Evolutionary conservation across 30 jellyfish, hydroid and myxozoan genomes (phyloP), one percentile per base, ranked within the genome.

Genomic region (Rhopilema esculentum): DNA sequence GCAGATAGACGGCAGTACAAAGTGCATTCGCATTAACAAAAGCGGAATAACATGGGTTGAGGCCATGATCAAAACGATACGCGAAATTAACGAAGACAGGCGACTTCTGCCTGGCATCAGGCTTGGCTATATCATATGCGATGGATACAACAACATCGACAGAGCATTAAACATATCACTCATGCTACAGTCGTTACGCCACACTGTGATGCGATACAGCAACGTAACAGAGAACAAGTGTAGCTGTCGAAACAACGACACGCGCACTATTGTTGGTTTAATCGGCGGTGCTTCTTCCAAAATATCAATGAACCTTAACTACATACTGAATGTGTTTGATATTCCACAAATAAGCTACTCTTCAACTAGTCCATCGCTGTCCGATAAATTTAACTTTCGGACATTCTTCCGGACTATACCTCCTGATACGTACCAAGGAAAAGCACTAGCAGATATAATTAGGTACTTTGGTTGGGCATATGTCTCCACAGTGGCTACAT

Each of bases 211-310:
- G 51, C 33, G n/a, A 27, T 25, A 51, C 31, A 49, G 53, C 16
- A 71, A 57, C 61, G 57, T 75, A 7, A 22, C 82, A 8, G 25
- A 20, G 51, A 72, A 72, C 64, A 31, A 81, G 8, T 89, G 97
- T 80, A 75, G 87, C 28, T 79, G 92, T 72, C 79, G 49, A 16
- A 25, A 32, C 20, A 81, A 79, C 27, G 89, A 79, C 24, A 89
- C 87, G 57, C 83, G 90, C 25, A 73, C 89, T 1, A 52, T 89
- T 6, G 53, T 69, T 52, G 98, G 93, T 1, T 91, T 93, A 4
- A 73, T 93, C n/a, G 98, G 98, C 26, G 97, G 95, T 1, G 98
- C 98, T 9, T 89, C 97, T 27, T 89, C 97, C 25, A 77, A 76
- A 19, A 67, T 86, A 28, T 88, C 97, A 15, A 86, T 79, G 73